These are phyloP conservation scores for Sarcoramphus papa DNA, from an alignment of 2,797 vertebrate species.

Conservation along the genomic window DNA sequence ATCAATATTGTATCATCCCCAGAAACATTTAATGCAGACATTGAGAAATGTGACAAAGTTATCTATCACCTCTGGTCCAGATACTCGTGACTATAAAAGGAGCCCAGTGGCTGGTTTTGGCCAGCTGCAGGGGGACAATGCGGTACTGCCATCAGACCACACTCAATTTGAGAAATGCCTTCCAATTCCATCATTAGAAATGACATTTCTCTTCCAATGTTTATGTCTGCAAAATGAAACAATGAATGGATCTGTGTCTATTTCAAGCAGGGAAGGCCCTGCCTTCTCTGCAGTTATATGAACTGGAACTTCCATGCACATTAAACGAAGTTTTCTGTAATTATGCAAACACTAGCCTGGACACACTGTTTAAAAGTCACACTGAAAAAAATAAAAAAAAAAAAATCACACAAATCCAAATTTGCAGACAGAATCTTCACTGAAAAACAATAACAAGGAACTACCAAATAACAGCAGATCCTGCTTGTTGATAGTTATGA, in stretches of 20 bases:
- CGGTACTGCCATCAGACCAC: background rate
- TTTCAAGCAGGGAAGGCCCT: background rate
- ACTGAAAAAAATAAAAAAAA: background rate
- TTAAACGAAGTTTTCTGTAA: background rate
- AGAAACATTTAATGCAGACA: background rate
- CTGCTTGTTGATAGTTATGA: background rate
- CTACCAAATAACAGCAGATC: background rate
- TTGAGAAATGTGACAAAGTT: background rate
- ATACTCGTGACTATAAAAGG: background rate
- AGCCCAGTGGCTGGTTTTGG: background rate
- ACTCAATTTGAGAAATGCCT: background rate
- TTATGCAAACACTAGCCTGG: background rate
- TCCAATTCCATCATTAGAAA: background rate
- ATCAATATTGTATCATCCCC: background rate
- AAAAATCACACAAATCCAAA: background rate
- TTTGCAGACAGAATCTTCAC: background rate
- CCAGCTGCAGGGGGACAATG: background rate
- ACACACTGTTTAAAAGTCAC: background rate
- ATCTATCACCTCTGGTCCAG: background rate
- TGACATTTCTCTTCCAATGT: background rate
- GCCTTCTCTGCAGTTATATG: background rate
- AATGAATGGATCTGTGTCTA: background rate
- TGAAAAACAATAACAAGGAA: background rate
- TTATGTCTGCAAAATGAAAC: background rate
- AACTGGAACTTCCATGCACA: background rate